phyloP scores from a whole-genome alignment of 1,140 invertebrate genomes.

The Sipha flava region DNA sequence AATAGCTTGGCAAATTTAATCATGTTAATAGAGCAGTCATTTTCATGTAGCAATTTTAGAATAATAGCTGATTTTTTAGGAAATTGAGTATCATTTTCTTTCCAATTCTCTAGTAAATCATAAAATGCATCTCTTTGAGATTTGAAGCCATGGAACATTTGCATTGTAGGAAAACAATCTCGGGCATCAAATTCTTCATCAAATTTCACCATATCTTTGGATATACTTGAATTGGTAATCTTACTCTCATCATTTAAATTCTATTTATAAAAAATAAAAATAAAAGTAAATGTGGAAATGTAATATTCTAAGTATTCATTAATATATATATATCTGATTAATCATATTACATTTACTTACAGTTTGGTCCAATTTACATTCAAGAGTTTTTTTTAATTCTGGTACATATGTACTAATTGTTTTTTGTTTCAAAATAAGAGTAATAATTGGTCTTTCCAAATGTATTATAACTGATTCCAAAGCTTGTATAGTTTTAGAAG shows the following conservation, averaged over 20 bases:
- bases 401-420: neutral
- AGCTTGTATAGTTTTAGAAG: conserved; percentile 5
- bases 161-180: conserved; percentile 8
- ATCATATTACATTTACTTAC: neutral
- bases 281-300: too few relatives aligned
- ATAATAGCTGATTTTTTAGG: neutral
- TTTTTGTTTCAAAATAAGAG: conserved; percentile 11
- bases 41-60: neutral
- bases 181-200: conserved; percentile 8
- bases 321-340: neutral
- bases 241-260: conserved; percentile 9
- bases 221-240: neutral
- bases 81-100: neutral
- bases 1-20: conserved; percentile 19
- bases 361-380: neutral
- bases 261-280: neutral
- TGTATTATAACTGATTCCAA: neutral
- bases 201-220: conserved; percentile 23
- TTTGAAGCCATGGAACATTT: conserved; percentile 27
- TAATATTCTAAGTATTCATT: too few relatives aligned
- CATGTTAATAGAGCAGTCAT: conserved; percentile 1
- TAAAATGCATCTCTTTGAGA: conserved; percentile 17
- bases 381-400: neutral
- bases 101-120: conserved; percentile 20
- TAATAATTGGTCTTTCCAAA: conserved; percentile 21